Evolutionary conservation across 2,888 invertebrate species (phyloP).

Genomic region (Ceraclea dissimilis): DNA sequence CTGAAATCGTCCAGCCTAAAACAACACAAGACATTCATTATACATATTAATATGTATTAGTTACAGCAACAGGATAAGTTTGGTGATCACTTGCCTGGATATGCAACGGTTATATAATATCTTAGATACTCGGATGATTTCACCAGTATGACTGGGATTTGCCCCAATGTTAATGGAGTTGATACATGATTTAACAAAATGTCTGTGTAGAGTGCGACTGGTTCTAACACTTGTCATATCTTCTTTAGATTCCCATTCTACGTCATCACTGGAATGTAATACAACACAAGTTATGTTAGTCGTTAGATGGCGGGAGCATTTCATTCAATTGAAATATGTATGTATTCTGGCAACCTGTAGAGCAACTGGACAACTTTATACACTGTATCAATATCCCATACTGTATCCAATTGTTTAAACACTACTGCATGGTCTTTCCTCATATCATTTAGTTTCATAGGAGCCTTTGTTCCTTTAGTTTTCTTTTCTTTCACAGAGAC

Average conservation of each 20-base stretch:
- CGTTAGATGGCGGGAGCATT: no score
- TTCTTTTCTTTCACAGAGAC: constrained; percentile 1
- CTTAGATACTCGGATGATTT: constrained; percentile 4
- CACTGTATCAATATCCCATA: constrained; percentile 18
- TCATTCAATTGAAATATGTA: no score
- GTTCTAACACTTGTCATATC: constrained; percentile 14
- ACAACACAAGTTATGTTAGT: not conserved
- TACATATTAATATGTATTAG: not conserved
- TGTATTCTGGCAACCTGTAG: constrained; percentile 10
- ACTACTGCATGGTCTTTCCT: constrained; percentile 11
- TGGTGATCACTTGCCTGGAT: constrained; percentile 11
- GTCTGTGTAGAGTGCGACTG: constrained; percentile 12
- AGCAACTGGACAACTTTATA: constrained; percentile 15
- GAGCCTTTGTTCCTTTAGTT: constrained; percentile 11
- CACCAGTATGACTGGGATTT: not conserved
- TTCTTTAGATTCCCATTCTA: constrained; percentile 13
- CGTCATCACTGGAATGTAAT: constrained; percentile 13
- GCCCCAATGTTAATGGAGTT: not conserved
- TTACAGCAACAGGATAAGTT: no score
- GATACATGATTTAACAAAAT: not conserved
- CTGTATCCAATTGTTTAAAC: constrained; percentile 15
- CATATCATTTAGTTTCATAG: constrained; percentile 18
- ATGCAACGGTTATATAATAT: constrained; percentile 13
- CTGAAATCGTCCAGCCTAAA: constrained; percentile 20
- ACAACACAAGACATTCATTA: not conserved